Conservation (phyloP, 2,797 vertebrate species). For the Pelochelys cantorii region DNA sequence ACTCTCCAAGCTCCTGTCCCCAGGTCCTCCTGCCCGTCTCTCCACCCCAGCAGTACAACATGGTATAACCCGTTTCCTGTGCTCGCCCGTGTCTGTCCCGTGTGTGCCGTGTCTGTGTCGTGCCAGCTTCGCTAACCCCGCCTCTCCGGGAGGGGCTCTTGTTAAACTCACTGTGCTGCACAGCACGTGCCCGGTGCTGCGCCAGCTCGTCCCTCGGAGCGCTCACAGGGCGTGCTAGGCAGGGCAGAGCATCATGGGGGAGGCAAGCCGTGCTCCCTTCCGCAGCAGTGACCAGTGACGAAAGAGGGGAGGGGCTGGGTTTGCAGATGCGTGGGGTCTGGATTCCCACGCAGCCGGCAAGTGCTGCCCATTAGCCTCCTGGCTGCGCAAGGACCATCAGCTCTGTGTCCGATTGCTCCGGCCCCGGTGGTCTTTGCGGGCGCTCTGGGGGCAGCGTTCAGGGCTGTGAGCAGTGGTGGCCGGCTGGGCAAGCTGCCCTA, state of each 20-base stretch:
- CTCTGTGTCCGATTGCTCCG: not conserved
- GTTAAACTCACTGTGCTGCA: not conserved
- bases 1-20: conserved; percentile 97
- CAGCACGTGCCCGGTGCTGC: not conserved
- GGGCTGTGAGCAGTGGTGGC: not conserved
- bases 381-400: not conserved
- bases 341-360: not conserved
- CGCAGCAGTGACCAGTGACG: not conserved
- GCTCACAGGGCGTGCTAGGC: too few species aligned
- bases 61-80: conserved; percentile 88
- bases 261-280: not conserved
- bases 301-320: not conserved
- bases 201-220: too few species aligned
- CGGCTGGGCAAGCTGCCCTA: not conserved
- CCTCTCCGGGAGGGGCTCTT: not conserved
- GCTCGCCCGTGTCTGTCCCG: conserved; percentile 65
- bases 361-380: not conserved
- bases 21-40: conserved; percentile 99
- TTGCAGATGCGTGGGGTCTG: not conserved
- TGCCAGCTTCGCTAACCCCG: conserved; percentile 41
- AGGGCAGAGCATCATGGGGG: too few species aligned
- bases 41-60: conserved; percentile 99
- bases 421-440: too few species aligned
- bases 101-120: conserved; percentile 50
- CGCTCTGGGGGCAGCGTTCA: not conserved